Evolutionary conservation across 1,140 invertebrate species (phyloP).

Genomic region (Grapholita molesta): DNA sequence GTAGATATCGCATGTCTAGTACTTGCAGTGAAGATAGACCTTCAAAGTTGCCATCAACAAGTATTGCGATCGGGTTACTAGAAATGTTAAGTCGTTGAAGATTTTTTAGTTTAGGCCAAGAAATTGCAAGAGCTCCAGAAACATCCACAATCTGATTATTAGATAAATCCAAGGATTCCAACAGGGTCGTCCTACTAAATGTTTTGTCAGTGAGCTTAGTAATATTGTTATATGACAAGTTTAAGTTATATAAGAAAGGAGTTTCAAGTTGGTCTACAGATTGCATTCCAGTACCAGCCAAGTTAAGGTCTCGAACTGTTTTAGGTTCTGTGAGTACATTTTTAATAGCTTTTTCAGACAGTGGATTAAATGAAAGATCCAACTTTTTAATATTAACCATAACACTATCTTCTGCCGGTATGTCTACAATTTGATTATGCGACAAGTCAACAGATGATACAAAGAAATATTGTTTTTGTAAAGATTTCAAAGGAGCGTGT

Average conservation of each 20-base stretch:
- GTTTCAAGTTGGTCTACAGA: conserved; percentile 87
- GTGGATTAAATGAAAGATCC: conserved; percentile 91
- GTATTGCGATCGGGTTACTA: conserved; percentile 84
- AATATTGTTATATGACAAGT: conserved; percentile 89
- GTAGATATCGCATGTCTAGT: conserved; percentile 83
- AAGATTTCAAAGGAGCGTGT: conserved; percentile 85
- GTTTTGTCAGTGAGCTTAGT: conserved; percentile 80
- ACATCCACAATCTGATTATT: conserved; percentile 84
- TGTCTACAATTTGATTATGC: conserved; percentile 86
- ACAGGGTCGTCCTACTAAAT: conserved; percentile 87
- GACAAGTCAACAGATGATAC: conserved; percentile 89
- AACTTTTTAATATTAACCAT: conserved; percentile 93
- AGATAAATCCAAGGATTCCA: conserved; percentile 89
- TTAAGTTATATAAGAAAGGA: conserved; percentile 90
- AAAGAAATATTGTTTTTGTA: conserved; percentile 91
- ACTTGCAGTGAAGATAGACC: conserved; percentile 82
- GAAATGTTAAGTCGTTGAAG: conserved; percentile 87
- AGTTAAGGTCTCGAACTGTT: conserved; percentile 88
- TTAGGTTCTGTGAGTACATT: conserved; percentile 93
- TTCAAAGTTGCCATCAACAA: conserved; percentile 87
- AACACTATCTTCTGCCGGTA: conserved; percentile 90
- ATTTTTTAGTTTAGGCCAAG: conserved; percentile 83
- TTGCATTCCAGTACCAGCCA: conserved; percentile 88
- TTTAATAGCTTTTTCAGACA: conserved; percentile 84
- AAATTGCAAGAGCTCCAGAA: conserved; percentile 77